A percentile compares a stretch with the other conserved stretches of the same genome.
Evolutionary conservation across 2,797 vertebrate genomes (phyloP).

Genomic region (Sternarchorhynchus goeldii): DNA sequence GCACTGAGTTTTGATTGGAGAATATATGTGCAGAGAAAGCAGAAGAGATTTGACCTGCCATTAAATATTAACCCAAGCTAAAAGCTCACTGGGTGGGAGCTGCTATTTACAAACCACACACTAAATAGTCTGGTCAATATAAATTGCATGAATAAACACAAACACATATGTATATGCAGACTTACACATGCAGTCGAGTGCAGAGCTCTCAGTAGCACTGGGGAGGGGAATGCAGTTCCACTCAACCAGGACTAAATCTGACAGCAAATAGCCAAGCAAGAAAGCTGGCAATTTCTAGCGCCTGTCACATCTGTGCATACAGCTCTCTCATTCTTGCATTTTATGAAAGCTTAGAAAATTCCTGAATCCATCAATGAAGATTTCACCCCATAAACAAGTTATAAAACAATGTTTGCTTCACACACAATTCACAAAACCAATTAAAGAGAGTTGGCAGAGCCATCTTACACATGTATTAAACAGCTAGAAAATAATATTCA

Average conservation of each 20-base stretch:
- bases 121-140: not conserved
- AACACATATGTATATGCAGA: conserved; percentile 41
- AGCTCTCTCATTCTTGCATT: not conserved
- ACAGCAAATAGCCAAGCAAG: conserved; percentile 11
- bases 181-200: not conserved
- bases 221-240: not conserved
- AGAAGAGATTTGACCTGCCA: conserved; percentile 49
- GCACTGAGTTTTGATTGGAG: not conserved
- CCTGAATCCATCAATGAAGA: conserved; percentile 21
- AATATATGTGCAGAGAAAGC: not conserved
- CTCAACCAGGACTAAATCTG: conserved; percentile 23
- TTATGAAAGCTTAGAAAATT: not conserved
- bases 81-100: conserved; percentile 6
- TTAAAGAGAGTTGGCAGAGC: too few species aligned
- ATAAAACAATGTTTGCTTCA: conserved; percentile 30
- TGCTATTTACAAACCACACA: conserved; percentile 11
- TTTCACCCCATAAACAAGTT: conserved; percentile 27
- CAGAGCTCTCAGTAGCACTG: not conserved
- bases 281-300: conserved; percentile 29
- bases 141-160: not conserved
- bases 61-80: conserved; percentile 43
- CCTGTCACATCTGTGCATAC: not conserved
- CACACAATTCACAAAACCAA: conserved; percentile 4
- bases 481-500: not conserved
- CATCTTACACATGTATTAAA: too few species aligned